Percentiles rank a stretch among this genome's conserved stretches.
phyloP scores from a whole-genome alignment of 2,113 vertebrate genomes.

The Pholis gunnellus region DNA sequence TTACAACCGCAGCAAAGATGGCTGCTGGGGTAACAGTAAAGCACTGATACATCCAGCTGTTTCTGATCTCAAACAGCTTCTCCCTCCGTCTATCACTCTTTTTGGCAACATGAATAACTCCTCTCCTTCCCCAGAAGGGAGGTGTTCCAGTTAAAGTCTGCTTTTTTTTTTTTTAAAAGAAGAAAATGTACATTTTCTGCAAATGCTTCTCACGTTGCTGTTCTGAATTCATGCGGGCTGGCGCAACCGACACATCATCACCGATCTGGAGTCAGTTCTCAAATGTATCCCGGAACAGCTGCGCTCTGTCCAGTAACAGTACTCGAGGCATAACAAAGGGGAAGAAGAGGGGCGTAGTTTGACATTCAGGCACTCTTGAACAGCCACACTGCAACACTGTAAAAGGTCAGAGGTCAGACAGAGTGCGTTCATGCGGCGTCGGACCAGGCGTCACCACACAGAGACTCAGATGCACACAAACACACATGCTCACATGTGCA shows the following conservation, averaged over 20 bases:
- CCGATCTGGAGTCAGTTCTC: conserved; percentile 13
- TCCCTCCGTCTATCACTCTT: conserved; percentile 32
- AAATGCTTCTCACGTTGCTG: conserved; percentile 23
- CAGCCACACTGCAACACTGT: conserved; percentile 71
- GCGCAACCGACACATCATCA: conserved; percentile 1
- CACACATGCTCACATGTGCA: conserved; percentile 71
- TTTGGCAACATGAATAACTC: conserved; percentile 59
- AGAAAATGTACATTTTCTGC: conserved; percentile 49
- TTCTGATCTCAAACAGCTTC: conserved; percentile 39
- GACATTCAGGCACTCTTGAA: conserved; percentile 76
- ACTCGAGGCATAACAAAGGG: conserved; percentile 46
- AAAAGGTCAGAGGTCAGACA: conserved; percentile 68
- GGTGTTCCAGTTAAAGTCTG: conserved; percentile 38
- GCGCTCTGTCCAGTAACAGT: conserved; percentile 46
- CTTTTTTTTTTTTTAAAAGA: conserved; percentile 15
- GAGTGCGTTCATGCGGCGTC: conserved; percentile 66
- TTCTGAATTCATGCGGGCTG: conserved; percentile 39
- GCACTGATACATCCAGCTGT: conserved; percentile 61
- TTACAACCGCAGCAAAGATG: conserved; percentile 60
- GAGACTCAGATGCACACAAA: conserved; percentile 57
- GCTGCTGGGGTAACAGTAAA: conserved; percentile 67
- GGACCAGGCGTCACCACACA: conserved; percentile 68
- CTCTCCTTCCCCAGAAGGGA: conserved; percentile 41
- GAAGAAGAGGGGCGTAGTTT: conserved; percentile 9
- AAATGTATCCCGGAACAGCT: conserved; percentile 20